Percentiles rank a stretch among this genome's conserved stretches.
These are phyloP conservation scores for silkworm (Bombyx mori) DNA, from an alignment of 1,140 invertebrate species.

Conservation along the genomic window DNA sequence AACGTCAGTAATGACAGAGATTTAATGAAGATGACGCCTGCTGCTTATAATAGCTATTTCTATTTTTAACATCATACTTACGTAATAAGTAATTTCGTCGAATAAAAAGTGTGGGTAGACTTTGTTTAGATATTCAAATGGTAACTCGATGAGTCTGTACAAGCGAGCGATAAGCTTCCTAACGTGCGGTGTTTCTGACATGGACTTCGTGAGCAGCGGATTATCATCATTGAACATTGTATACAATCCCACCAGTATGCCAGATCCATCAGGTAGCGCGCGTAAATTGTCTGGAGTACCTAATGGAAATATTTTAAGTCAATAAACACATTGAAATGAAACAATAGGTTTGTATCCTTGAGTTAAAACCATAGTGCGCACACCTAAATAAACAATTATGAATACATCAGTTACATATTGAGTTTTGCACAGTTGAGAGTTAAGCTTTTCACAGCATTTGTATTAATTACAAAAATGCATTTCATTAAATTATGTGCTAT, in stretches of 20 bases:
- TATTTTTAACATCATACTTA: slow-evolving; percentile 47
- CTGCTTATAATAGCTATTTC: no score
- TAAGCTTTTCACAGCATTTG: neutral
- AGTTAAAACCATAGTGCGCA: no score
- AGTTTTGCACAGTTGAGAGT: no score
- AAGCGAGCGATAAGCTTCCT: slow-evolving; percentile 75
- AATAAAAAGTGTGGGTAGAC: slow-evolving; percentile 74
- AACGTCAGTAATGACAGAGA: neutral
- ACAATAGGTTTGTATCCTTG: no score
- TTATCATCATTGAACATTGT: slow-evolving; percentile 64
- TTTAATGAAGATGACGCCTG: no score
- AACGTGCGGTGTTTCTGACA: slow-evolving; percentile 72
- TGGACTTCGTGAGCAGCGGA: slow-evolving; percentile 61
- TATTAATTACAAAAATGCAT: slow-evolving; percentile 20
- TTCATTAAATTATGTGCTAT: slow-evolving; percentile 17
- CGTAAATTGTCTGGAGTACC: slow-evolving; percentile 84
- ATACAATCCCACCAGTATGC: slow-evolving; percentile 77
- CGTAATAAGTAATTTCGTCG: slow-evolving; percentile 67
- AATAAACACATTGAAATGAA: no score
- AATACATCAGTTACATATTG: no score
- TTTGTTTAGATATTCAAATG: slow-evolving; percentile 72
- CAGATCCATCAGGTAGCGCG: slow-evolving; percentile 74
- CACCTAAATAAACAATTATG: no score
- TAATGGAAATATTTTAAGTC: slow-evolving; percentile 13
- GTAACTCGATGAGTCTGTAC: slow-evolving; percentile 69